Evolutionary conservation across 2,797 vertebrate species (phyloP).

Genomic region (Cossypha heuglini): DNA sequence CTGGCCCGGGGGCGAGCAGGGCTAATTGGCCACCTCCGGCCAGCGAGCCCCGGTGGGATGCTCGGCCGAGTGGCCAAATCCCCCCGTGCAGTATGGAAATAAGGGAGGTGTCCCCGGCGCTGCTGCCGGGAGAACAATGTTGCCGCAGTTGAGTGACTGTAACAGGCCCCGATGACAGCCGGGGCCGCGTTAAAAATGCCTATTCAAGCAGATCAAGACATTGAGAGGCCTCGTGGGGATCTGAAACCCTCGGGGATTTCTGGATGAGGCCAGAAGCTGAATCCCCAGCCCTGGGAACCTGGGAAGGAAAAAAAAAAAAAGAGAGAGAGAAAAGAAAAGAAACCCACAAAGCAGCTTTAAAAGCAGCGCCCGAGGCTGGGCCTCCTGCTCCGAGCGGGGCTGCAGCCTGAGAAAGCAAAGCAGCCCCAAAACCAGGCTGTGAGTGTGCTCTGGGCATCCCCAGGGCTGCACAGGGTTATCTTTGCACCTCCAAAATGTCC

Average conservation of each 20-base stretch:
- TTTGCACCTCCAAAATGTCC: neutral
- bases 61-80: neutral
- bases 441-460: neutral
- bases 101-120: slow-evolving; percentile 37
- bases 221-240: slow-evolving; percentile 63
- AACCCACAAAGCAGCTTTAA: slow-evolving; percentile 43
- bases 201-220: slow-evolving; percentile 63
- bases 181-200: slow-evolving; percentile 42
- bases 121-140: slow-evolving; percentile 49
- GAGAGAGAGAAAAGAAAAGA: slow-evolving; percentile 14
- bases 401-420: neutral
- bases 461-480: neutral
- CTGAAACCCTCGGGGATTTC: slow-evolving; percentile 60
- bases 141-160: slow-evolving; percentile 62
- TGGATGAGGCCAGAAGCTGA: slow-evolving; percentile 53
- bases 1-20: neutral
- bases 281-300: slow-evolving; percentile 52
- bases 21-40: neutral
- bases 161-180: slow-evolving; percentile 53
- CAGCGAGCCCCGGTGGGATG: neutral
- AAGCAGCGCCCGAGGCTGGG: neutral
- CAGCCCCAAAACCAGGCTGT: neutral
- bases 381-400: neutral
- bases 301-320: rapidly evolving
- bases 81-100: neutral